Evolutionary conservation across 2,888 invertebrate species (phyloP).

Genomic region (Andricus curvator): DNA sequence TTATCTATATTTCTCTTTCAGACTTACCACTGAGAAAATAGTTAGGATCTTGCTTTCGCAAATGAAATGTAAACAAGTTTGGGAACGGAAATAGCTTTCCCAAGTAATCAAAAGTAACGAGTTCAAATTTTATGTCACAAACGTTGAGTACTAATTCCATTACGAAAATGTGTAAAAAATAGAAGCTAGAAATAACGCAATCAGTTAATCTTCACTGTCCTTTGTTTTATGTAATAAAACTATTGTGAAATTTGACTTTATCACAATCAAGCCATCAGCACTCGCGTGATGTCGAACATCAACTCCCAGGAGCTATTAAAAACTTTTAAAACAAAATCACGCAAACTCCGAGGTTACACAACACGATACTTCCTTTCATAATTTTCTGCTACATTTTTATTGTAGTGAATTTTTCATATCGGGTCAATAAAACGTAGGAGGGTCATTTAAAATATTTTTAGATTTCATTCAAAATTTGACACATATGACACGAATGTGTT

Average conservation of each 20-base stretch:
- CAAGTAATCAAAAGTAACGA: background rate
- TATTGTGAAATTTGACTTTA: background rate
- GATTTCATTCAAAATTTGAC: background rate
- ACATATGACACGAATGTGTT: background rate
- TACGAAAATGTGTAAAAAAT: background rate
- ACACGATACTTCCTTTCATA: background rate
- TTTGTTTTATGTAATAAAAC: background rate
- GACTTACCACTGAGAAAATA: background rate
- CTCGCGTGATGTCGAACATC: slow-evolving; percentile 2
- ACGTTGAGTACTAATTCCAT: background rate
- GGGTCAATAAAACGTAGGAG: background rate
- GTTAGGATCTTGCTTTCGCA: background rate
- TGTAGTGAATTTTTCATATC: background rate
- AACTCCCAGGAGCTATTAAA: background rate
- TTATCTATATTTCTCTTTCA: background rate
- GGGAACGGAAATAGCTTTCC: background rate
- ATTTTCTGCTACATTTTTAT: background rate
- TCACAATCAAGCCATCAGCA: background rate
- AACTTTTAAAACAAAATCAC: background rate
- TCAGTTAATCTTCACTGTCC: background rate
- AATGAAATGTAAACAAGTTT: background rate
- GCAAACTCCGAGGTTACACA: background rate
- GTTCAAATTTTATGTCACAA: background rate
- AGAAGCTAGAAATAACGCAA: background rate
- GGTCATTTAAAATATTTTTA: background rate